Evolutionary conservation across 2,113 vertebrate genomes (phyloP).

Genomic region (Manacus vitellinus): DNA sequence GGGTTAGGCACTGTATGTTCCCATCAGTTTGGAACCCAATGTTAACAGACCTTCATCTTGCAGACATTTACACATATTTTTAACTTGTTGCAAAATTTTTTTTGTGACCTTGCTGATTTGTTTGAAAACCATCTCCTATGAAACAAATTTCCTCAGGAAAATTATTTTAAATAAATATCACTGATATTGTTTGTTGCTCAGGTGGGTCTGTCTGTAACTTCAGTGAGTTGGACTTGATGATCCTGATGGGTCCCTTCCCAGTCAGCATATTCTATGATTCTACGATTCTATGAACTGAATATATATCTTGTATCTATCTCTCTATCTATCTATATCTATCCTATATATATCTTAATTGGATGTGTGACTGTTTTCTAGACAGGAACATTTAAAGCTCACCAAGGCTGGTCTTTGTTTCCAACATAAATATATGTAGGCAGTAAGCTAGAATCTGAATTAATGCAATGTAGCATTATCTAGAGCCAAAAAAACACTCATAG

Average conservation of each 20-base stretch:
- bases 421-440: neutral
- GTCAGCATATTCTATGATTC: neutral
- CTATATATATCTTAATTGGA: neutral
- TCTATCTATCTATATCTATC: too few species aligned
- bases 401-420: neutral
- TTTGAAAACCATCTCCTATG: slow-evolving; percentile 38
- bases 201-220: slow-evolving; percentile 59
- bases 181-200: slow-evolving; percentile 64
- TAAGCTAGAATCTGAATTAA: neutral
- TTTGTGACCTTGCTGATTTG: slow-evolving; percentile 65
- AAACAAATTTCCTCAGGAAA: slow-evolving; percentile 23
- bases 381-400: neutral
- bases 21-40: neutral
- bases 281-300: neutral
- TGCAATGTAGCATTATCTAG: neutral
- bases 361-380: neutral
- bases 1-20: neutral
- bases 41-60: neutral
- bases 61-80: neutral
- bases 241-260: neutral
- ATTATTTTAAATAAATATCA: slow-evolving; percentile 77
- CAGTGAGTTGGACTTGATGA: neutral
- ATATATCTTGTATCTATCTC: neutral
- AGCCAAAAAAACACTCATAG: slow-evolving; percentile 11
- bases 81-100: slow-evolving; percentile 19